Conservation (phyloP, 2,888 invertebrate species). For the Drosophila emarginata region DNA sequence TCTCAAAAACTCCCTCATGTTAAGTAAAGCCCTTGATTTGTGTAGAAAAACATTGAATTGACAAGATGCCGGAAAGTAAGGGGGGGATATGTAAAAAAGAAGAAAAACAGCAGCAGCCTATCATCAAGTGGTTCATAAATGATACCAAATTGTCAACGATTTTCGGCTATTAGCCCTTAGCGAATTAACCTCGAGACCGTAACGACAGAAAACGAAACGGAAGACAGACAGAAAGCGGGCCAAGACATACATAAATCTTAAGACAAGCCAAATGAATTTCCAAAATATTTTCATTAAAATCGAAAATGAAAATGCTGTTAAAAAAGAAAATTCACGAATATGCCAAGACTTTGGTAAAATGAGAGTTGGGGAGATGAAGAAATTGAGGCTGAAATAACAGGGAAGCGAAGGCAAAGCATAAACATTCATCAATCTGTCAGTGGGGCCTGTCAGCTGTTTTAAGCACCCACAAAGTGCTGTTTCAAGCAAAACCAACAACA, state of each 20-base stretch:
- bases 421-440: constrained; percentile 80
- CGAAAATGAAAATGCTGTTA: constrained; percentile 45
- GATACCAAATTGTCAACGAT: constrained; percentile 67
- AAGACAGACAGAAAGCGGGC: constrained; percentile 31
- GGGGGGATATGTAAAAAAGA: neutral
- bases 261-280: constrained; percentile 64
- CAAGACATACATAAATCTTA: constrained; percentile 70
- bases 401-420: constrained; percentile 45
- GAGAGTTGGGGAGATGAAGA: constrained; percentile 7
- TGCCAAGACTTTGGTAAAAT: constrained; percentile 17
- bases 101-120: neutral
- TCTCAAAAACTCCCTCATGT: constrained; percentile 26
- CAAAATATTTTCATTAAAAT: constrained; percentile 76
- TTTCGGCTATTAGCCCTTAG: constrained; percentile 51
- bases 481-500: constrained; percentile 34
- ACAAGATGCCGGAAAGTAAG: neutral
- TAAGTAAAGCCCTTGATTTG: constrained; percentile 45
- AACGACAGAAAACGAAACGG: constrained; percentile 9
- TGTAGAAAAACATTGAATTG: constrained; percentile 9
- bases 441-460: constrained; percentile 78
- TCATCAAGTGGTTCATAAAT: constrained; percentile 40
- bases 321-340: constrained; percentile 24
- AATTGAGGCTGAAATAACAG: constrained; percentile 52
- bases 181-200: constrained; percentile 52
- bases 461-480: constrained; percentile 80